Base-by-base conservation (phyloP, 2,113 vertebrate genomes). In the Sapajus apella region DNA sequence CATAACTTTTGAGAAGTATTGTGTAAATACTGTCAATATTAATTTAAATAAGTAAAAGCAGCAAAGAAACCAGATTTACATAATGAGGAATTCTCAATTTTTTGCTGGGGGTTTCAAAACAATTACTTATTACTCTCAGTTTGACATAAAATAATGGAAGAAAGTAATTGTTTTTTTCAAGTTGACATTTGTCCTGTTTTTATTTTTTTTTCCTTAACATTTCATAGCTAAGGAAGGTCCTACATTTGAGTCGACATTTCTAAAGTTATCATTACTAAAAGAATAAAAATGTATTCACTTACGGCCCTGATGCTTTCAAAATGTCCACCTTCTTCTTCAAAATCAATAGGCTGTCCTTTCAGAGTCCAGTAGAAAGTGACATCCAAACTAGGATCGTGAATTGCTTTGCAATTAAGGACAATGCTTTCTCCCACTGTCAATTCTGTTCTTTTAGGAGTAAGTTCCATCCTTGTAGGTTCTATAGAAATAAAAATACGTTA, bases 251-350 rank as follows among this genome's bases (percentile, higher is more conserved):
- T 82, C 9, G 93, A 77, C 45, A 89, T 81, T 80, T 80, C 37
- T 47, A 86, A 90, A 83, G 68, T 89, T 95, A n/a, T 9, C 52
- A 82, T 27, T 90, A 94, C 12, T 87, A 5, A 95, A 68, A 79
- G 58, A 95, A 6, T 92, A 97, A 98, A 95, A 10, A 0, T n/a
- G n/a, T 30, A 21, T 83, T 96, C 94, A 98, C 99, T 99, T 99
- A 99, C 99, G 94, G 99, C 99, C 97, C 99, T 99, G 98, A 99
- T 99, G 99, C 98, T 99, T 98, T 99, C 99, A 98, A 99, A 99
- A 97, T 99, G 99, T 97, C 99, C 99, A 1, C 99, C 99, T n/a
- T 99, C 99, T 90, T 99, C 99, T 56, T 99, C 99, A 55, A 99
- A 99, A 96, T 99, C 98, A 79, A 99, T 99, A 11, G 99, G 99